Conservation (phyloP, 1,140 invertebrate genomes). For the Zaprionus inermis region DNA sequence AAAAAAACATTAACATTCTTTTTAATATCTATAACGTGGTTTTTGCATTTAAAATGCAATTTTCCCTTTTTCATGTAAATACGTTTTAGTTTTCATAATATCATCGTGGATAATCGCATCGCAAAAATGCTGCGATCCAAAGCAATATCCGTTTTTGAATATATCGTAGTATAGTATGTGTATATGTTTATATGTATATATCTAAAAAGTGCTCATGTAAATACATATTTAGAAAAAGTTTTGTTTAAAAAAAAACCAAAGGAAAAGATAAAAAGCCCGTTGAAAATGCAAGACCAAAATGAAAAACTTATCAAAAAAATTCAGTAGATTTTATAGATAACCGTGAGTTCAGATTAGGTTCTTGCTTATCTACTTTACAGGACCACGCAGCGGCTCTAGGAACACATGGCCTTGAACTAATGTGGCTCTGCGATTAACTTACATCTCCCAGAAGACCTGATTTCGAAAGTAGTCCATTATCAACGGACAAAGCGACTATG, state of each 20-base stretch:
- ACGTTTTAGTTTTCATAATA: constrained; percentile 20
- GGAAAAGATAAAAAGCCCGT: background rate
- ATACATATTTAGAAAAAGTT: constrained; percentile 24
- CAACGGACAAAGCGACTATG: background rate
- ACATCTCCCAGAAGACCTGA: background rate
- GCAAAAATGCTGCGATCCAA: constrained; percentile 21
- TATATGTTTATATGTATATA: constrained; percentile 16
- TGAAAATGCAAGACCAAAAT: constrained; percentile 1
- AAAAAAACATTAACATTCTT: constrained; percentile 24
- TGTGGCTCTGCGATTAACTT: background rate
- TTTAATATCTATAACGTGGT: constrained; percentile 11
- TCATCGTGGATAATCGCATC: constrained; percentile 6
- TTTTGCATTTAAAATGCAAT: constrained; percentile 22
- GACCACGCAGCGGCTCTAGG: background rate
- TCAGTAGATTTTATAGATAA: background rate
- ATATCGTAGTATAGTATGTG: constrained; percentile 3
- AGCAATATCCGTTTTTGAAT: constrained; percentile 20
- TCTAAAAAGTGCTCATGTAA: constrained; percentile 33
- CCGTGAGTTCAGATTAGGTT: background rate
- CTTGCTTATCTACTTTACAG: background rate
- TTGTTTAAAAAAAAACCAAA: constrained; percentile 15
- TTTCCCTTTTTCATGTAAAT: constrained; percentile 25
- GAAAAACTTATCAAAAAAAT: background rate
- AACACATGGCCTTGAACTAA: background rate
- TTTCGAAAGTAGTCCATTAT: background rate